A percentile compares a stretch with the other conserved stretches of the same genome.
These are phyloP conservation scores for Cephalopachus bancanus DNA, from an alignment of 2,797 vertebrate genomes.

Conservation along the genomic window DNA sequence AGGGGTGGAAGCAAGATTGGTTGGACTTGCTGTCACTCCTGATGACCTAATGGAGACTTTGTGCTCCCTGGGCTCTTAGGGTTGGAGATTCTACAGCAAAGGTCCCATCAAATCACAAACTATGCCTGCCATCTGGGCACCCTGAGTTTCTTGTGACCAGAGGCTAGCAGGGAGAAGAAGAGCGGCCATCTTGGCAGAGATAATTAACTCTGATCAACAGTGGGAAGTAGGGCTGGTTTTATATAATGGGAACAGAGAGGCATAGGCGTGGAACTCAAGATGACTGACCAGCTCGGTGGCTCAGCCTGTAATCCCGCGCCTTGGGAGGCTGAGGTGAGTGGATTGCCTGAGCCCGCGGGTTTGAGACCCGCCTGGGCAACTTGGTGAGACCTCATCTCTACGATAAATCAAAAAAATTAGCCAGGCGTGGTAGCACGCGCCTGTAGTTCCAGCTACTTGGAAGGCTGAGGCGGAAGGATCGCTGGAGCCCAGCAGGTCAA, in stretches of 20 bases:
- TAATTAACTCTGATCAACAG: neutral
- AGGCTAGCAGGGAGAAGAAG: neutral
- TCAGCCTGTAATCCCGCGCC: too few species aligned
- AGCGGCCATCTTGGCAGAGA: neutral
- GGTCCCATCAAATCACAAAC: neutral
- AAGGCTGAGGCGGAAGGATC: too few species aligned
- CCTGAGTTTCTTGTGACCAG: neutral
- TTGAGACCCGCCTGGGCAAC: too few species aligned
- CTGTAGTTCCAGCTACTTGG: too few species aligned
- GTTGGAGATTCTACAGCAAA: neutral
- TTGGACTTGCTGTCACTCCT: neutral
- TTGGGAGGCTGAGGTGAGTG: too few species aligned
- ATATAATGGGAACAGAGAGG: neutral
- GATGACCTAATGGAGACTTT: neutral
- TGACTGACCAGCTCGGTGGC: neutral
- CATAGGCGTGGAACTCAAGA: neutral
- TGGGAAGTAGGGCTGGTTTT: neutral
- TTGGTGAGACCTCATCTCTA: too few species aligned
- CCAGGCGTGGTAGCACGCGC: too few species aligned
- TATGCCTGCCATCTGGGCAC: neutral
- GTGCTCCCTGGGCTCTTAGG: neutral
- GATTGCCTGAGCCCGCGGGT: too few species aligned
- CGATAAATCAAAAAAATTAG: too few species aligned
- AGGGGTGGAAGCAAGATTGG: neutral
- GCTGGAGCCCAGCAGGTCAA: too few species aligned